These are phyloP conservation scores for Cairina moschata DNA, from an alignment of 2,113 vertebrate species.

Conservation along the genomic window DNA sequence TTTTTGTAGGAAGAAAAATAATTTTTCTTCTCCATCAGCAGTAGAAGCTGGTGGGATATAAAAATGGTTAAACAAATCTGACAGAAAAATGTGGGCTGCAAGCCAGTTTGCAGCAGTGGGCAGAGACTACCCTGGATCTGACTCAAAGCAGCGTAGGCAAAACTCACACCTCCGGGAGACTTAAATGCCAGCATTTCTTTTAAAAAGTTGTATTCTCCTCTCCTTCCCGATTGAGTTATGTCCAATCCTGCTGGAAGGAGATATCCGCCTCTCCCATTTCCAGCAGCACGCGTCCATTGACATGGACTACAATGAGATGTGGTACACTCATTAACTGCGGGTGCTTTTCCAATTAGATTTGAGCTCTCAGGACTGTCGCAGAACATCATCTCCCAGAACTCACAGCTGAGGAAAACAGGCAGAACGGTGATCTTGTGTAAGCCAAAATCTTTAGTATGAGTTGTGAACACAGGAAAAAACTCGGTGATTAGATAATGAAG, in stretches of 20 bases:
- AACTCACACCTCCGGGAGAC: conserved; percentile 15
- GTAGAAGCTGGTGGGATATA: conserved; percentile 20
- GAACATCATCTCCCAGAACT: accelerated
- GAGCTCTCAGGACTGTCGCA: neutral
- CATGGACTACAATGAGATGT: neutral
- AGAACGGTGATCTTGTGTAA: neutral
- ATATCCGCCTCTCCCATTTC: neutral
- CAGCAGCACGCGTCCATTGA: neutral
- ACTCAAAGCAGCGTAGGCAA: conserved; percentile 48
- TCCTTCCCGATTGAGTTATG: neutral
- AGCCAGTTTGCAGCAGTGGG: conserved; percentile 55
- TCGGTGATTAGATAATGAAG: neutral
- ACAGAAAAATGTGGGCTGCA: conserved; percentile 24
- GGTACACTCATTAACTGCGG: neutral
- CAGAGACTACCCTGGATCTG: conserved; percentile 11
- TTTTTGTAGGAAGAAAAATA: conserved; percentile 35
- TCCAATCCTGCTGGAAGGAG: neutral
- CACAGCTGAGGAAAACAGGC: neutral
- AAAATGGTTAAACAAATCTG: conserved; percentile 42
- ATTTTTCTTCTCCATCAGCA: conserved; percentile 19
- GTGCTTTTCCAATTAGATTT: neutral
- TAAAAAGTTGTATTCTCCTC: neutral
- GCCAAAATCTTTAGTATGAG: neutral
- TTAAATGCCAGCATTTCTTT: conserved; percentile 17
- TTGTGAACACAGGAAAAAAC: neutral